These are phyloP conservation scores for Silurus meridionalis DNA, from an alignment of 2,113 vertebrate species.

Conservation along the genomic window DNA sequence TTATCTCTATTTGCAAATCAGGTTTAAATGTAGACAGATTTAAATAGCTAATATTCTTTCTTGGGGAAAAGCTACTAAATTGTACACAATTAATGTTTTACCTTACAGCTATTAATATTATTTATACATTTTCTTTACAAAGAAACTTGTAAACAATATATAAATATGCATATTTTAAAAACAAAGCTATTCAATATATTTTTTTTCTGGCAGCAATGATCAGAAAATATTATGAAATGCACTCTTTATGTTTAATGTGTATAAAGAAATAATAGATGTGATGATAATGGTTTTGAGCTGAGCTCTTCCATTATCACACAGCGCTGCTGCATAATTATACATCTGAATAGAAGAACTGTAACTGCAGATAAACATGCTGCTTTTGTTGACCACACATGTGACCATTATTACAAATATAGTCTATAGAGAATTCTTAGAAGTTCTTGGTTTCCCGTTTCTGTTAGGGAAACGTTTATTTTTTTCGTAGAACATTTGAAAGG, in stretches of 20 bases:
- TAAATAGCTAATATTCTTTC: neutral
- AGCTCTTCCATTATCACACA: neutral
- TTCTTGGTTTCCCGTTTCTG: neutral
- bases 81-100: neutral
- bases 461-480: neutral
- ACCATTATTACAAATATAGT: neutral
- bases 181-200: neutral
- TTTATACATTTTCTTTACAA: neutral
- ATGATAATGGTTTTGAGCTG: neutral
- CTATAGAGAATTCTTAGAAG: neutral
- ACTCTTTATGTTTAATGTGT: neutral
- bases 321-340: neutral
- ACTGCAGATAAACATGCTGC: neutral
- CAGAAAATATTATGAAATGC: neutral
- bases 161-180: neutral
- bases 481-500: neutral
- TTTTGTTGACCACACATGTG: neutral
- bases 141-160: neutral
- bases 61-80: neutral
- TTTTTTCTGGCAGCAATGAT: neutral
- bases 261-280: neutral
- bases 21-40: neutral
- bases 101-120: no score
- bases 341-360: neutral
- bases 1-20: neutral